A percentile compares a stretch with the other conserved stretches of the same genome.
phyloP scores from a whole-genome alignment of 2,797 vertebrate genomes.

The Balearica regulorum region DNA sequence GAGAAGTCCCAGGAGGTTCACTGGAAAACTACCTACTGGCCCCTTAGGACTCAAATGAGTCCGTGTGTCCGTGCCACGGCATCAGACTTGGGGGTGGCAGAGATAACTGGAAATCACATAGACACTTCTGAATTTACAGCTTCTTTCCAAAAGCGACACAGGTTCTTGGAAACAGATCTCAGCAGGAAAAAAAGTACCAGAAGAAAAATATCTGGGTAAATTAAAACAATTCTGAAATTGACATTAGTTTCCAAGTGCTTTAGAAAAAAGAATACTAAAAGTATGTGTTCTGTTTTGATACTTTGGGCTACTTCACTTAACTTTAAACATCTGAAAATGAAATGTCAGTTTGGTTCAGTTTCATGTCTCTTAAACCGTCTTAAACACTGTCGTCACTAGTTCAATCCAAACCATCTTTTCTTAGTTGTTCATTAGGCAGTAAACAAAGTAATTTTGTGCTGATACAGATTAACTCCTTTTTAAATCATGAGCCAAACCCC shows the following conservation, averaged over 20 bases:
- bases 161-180: not conserved
- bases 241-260: not conserved
- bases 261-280: not conserved
- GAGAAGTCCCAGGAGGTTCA: rapidly evolving
- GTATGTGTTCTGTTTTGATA: not conserved
- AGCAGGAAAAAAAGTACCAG: not conserved
- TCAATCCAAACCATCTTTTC: not conserved
- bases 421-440: not conserved
- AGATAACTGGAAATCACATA: not conserved
- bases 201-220: not conserved
- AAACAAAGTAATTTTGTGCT: not conserved
- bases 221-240: not conserved
- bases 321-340: not conserved
- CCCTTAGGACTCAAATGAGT: not conserved
- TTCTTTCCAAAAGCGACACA: not conserved
- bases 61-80: rapidly evolving
- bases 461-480: not conserved
- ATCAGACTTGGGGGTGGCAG: not conserved
- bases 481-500: rapidly evolving
- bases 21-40: not conserved
- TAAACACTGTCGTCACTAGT: not conserved
- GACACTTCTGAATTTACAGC: not conserved
- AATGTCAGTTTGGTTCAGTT: not conserved
- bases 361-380: not conserved
- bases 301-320: not conserved